Evolutionary conservation across 2,797 vertebrate genomes (phyloP).

Genomic region (Vireo griseus): DNA sequence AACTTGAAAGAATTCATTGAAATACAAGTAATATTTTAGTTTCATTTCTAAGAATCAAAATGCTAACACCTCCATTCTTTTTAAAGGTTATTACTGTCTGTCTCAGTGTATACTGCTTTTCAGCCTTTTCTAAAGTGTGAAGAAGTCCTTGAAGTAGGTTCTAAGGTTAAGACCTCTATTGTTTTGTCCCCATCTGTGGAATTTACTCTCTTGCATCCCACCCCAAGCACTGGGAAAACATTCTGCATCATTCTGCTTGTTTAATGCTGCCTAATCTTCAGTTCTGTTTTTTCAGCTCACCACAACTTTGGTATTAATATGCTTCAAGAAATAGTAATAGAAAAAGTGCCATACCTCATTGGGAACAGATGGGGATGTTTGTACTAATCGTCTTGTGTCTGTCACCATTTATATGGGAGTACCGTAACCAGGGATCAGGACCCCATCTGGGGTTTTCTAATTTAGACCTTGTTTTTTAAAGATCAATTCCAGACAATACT

Average conservation of each 20-base stretch:
- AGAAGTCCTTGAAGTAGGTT: background rate
- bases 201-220: background rate
- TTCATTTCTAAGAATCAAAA: background rate
- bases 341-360: background rate
- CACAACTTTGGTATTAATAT: background rate
- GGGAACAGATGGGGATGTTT: conserved; percentile 48
- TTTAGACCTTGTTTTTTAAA: conserved; percentile 13
- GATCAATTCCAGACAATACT: background rate
- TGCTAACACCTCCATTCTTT: background rate
- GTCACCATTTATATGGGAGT: background rate
- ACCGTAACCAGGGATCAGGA: background rate
- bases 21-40: background rate
- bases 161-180: background rate
- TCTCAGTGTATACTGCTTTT: background rate
- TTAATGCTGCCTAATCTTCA: background rate
- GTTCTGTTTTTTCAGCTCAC: background rate
- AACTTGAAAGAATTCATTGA: background rate
- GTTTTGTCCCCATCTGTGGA: background rate
- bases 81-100: background rate
- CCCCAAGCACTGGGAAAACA: background rate
- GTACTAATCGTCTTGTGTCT: conserved; percentile 31
- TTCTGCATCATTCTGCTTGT: background rate
- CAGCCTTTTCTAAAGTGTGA: background rate
- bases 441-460: conserved; percentile 29
- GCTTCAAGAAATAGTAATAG: background rate